These are phyloP conservation scores for Gari tellinella DNA, from an alignment of 2,888 invertebrate genomes.

Conservation along the genomic window DNA sequence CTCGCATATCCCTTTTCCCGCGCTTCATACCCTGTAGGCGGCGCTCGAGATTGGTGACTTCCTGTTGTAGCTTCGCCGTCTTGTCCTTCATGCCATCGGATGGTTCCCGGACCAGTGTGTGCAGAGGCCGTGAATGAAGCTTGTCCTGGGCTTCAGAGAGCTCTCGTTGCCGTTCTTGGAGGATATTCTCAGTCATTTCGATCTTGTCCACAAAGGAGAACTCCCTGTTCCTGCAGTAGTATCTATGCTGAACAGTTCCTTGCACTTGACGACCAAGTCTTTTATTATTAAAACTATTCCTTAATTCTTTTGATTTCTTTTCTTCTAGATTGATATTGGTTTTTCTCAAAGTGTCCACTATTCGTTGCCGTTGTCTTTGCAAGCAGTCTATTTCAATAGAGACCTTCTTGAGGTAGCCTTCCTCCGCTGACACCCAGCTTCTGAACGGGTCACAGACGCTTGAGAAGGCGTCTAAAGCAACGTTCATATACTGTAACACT, in stretches of 20 bases:
- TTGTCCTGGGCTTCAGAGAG: slow-evolving; percentile 51
- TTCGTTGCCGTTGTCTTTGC: slow-evolving; percentile 58
- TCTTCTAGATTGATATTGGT: slow-evolving; percentile 60
- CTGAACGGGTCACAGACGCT: slow-evolving; percentile 72
- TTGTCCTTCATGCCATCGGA: slow-evolving; percentile 59
- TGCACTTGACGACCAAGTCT: slow-evolving; percentile 53
- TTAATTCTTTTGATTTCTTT: slow-evolving; percentile 57
- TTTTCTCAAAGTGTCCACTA: slow-evolving; percentile 61
- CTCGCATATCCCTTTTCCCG: slow-evolving; percentile 60
- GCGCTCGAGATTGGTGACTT: slow-evolving; percentile 63
- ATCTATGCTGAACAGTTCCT: slow-evolving; percentile 53
- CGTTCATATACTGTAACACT: slow-evolving; percentile 72
- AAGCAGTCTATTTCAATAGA: slow-evolving; percentile 69
- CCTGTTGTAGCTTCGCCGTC: slow-evolving; percentile 60
- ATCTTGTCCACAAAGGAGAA: slow-evolving; percentile 63
- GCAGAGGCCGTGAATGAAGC: slow-evolving; percentile 51
- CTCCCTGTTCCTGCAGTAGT: slow-evolving; percentile 65
- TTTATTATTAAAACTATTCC: slow-evolving; percentile 58
- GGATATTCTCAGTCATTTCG: slow-evolving; percentile 58
- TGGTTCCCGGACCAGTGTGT: slow-evolving; percentile 49
- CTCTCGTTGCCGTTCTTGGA: slow-evolving; percentile 61
- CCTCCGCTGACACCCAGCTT: slow-evolving; percentile 77
- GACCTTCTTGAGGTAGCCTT: slow-evolving; percentile 74
- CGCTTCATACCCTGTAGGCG: slow-evolving; percentile 51
- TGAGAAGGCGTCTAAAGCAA: slow-evolving; percentile 65